Evolutionary conservation across 2,797 vertebrate genomes (phyloP).

Genomic region (Tarsius wallacei): DNA sequence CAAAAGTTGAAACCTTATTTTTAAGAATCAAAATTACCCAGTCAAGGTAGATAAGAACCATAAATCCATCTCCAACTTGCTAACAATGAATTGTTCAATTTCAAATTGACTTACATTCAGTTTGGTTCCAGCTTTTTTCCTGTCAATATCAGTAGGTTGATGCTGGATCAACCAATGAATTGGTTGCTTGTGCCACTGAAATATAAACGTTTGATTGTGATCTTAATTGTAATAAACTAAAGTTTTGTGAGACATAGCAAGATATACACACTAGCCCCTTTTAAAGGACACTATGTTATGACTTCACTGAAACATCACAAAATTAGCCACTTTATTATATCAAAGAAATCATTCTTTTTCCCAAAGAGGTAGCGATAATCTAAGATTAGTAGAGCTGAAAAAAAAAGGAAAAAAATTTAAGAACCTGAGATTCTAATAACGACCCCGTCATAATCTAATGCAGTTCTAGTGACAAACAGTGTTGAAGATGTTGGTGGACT

Average conservation of each 20-base stretch:
- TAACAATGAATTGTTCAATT: neutral
- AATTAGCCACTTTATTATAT: conserved; percentile 27
- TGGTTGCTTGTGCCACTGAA: neutral
- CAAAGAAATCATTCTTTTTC: neutral
- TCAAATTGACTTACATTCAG: neutral
- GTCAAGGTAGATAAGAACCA: neutral
- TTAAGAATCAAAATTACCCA: neutral
- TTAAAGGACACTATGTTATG: neutral
- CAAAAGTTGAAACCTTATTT: neutral
- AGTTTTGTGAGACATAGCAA: neutral
- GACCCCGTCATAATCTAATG: neutral
- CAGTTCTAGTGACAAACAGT: neutral
- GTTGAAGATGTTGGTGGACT: neutral
- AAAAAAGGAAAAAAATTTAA: neutral
- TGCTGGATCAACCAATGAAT: neutral
- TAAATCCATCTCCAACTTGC: neutral
- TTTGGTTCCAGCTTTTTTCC: neutral
- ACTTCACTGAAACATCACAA: conserved; percentile 15
- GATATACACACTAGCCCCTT: neutral
- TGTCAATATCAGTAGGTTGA: neutral
- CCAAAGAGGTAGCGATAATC: neutral
- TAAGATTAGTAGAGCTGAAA: conserved; percentile 24
- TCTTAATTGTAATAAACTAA: neutral
- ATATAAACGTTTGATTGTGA: neutral
- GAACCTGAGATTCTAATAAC: neutral